A percentile compares a stretch with the other conserved stretches of the same genome.
phyloP scores from a whole-genome alignment of 2,888 invertebrate genomes.

The Leptinotarsa tumamoca region DNA sequence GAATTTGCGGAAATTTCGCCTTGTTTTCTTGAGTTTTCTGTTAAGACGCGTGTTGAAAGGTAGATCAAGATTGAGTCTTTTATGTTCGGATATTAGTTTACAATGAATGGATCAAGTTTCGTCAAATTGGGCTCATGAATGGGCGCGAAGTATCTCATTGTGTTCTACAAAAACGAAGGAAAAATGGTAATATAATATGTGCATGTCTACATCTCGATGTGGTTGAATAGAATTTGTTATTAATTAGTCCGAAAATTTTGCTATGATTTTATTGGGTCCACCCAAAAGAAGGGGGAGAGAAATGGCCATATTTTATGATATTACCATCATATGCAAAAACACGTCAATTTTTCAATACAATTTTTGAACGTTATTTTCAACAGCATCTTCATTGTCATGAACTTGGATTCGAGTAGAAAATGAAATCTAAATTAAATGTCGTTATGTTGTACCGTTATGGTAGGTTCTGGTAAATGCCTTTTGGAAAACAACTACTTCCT shows the following conservation, averaged over 20 bases:
- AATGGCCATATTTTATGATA: too few species aligned
- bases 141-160: conserved; percentile 10
- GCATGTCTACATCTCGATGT: neutral
- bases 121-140: conserved; percentile 40
- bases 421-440: too few species aligned
- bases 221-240: neutral
- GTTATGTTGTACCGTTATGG: too few species aligned
- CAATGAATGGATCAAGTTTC: conserved; percentile 38
- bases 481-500: too few species aligned
- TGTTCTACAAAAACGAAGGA: neutral
- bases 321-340: too few species aligned
- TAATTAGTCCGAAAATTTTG: neutral
- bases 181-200: conserved; percentile 13
- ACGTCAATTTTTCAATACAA: too few species aligned
- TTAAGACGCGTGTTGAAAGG: conserved; percentile 36
- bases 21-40: conserved; percentile 47
- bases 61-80: conserved; percentile 29
- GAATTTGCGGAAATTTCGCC: conserved; percentile 52
- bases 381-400: too few species aligned
- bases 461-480: too few species aligned
- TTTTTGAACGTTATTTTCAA: too few species aligned
- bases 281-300: too few species aligned
- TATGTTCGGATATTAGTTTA: conserved; percentile 39
- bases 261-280: neutral
- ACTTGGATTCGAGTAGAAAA: too few species aligned